These are phyloP conservation scores for Ondatra zibethicus DNA, from an alignment of 2,113 vertebrate species.

Conservation along the genomic window DNA sequence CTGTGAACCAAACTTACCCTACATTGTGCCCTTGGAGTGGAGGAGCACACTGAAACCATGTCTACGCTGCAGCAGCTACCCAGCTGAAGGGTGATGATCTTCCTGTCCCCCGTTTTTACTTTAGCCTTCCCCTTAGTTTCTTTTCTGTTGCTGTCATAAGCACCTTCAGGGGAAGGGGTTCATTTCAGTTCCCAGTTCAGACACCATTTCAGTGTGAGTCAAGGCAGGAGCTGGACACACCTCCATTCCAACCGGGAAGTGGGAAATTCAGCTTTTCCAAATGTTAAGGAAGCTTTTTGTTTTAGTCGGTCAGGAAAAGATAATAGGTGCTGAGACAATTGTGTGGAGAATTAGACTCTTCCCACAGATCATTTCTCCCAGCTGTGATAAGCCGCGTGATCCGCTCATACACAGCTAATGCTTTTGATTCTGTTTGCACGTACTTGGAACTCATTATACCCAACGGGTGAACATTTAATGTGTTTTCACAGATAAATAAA, in stretches of 20 bases:
- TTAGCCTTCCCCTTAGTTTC: not conserved
- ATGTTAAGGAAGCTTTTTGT: not conserved
- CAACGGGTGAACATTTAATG: not conserved
- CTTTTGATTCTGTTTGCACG: not conserved
- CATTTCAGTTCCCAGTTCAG: not conserved
- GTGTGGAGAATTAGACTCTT: not conserved
- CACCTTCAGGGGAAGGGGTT: not conserved
- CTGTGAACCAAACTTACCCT: not conserved
- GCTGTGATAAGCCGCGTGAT: not conserved
- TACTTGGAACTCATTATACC: not conserved
- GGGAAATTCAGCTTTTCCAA: conserved; percentile 4
- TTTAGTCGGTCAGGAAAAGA: not conserved
- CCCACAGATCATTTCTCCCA: not conserved
- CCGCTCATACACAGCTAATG: not conserved
- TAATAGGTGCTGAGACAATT: not conserved
- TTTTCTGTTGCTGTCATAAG: not conserved
- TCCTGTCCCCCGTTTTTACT: not conserved
- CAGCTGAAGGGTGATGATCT: not conserved
- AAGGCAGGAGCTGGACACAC: not conserved
- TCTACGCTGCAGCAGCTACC: not conserved
- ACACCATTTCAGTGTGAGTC: too few species aligned
- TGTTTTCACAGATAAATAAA: not conserved
- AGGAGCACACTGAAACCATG: not conserved
- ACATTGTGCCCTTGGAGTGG: not conserved
- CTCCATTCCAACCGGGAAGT: not conserved